These are phyloP conservation scores for Sinocyclocheilus anophthalmus DNA, from an alignment of 2,113 vertebrate species.

Conservation along the genomic window DNA sequence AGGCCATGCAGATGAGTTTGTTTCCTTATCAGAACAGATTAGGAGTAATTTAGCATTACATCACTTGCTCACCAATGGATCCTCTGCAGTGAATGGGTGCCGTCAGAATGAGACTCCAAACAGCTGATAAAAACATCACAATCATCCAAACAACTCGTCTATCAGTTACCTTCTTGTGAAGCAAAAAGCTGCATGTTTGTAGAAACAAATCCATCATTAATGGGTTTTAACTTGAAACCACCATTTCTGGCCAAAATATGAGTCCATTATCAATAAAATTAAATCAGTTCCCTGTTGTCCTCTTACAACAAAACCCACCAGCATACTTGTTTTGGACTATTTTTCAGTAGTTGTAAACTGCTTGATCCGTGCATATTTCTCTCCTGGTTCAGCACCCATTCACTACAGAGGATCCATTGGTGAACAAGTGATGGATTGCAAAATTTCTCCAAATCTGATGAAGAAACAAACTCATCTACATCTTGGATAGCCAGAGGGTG, in stretches of 20 bases:
- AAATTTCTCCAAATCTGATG: too few relatives aligned
- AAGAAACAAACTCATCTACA: background rate
- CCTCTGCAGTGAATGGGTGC: background rate
- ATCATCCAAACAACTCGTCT: background rate
- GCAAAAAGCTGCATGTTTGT: background rate
- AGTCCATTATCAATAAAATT: too few relatives aligned
- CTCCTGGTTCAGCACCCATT: background rate
- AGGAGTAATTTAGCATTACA: background rate
- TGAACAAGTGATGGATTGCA: background rate
- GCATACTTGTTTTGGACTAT: too few relatives aligned
- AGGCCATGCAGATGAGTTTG: background rate
- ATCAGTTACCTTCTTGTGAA: background rate
- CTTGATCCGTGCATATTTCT: background rate
- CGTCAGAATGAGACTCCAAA: background rate
- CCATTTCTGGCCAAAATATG: too few relatives aligned
- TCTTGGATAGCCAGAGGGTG: background rate
- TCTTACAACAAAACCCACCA: too few relatives aligned
- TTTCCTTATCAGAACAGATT: background rate
- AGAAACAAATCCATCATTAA: too few relatives aligned
- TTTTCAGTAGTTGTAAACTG: background rate
- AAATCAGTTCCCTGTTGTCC: too few relatives aligned
- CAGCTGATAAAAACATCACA: background rate
- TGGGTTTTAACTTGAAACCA: too few relatives aligned
- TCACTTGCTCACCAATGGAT: background rate
- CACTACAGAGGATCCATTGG: background rate